Percentiles rank a stretch among this genome's conserved stretches.
Evolutionary conservation across 92 coral and sea anemone species (phyloP).

Genomic region (Parazoanthus swiftii): DNA sequence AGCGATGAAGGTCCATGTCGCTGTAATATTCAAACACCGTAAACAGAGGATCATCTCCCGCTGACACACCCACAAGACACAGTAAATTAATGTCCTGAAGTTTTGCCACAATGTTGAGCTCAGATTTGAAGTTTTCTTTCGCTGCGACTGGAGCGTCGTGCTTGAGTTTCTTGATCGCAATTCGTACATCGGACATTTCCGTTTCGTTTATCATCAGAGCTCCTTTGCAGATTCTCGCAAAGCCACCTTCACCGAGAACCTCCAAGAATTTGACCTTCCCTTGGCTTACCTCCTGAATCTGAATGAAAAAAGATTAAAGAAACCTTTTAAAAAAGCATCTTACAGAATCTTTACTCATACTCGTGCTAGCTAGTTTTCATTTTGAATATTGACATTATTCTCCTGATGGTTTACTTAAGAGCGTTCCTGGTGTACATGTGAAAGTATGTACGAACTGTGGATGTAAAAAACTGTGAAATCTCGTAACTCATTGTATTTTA

Average conservation of each 20-base stretch:
- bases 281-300: constrained; percentile 76
- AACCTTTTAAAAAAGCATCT: not conserved
- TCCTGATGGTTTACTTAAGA: too few species aligned
- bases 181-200: constrained; percentile 63
- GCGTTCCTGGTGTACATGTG: too few species aligned
- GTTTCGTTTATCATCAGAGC: constrained; percentile 69
- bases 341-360: not conserved
- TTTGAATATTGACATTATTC: too few species aligned
- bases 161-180: constrained; percentile 81
- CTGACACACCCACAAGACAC: constrained; percentile 86
- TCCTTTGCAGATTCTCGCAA: constrained; percentile 83
- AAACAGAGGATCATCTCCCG: constrained; percentile 76
- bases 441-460: too few species aligned
- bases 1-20: constrained; percentile 81
- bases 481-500: too few species aligned
- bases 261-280: constrained; percentile 93
- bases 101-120: constrained; percentile 70
- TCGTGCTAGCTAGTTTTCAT: not conserved
- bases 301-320: not conserved
- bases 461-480: too few species aligned
- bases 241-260: constrained; percentile 86
- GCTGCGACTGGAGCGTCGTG: constrained; percentile 70
- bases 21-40: constrained; percentile 90
- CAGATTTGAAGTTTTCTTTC: constrained; percentile 73
- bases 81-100: constrained; percentile 87